A percentile compares a stretch with the other conserved stretches of the same genome.
phyloP scores from a whole-genome alignment of 2,797 vertebrate genomes.

The Cyprinella venusta region DNA sequence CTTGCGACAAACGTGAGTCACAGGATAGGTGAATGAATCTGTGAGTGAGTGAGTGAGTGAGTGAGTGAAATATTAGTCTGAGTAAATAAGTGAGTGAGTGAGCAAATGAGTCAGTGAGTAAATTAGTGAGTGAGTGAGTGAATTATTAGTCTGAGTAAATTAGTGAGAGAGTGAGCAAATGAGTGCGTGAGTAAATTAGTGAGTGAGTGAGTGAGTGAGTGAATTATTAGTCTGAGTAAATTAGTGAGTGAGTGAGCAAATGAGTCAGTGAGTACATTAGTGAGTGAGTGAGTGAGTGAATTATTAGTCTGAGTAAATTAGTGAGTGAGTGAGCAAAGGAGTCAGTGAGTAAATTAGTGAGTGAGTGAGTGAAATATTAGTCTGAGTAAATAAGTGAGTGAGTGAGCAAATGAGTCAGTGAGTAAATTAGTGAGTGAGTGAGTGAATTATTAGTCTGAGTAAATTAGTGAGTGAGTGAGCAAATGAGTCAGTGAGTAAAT shows the following conservation, averaged over 20 bases:
- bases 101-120: no score
- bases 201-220: not conserved
- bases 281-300: not conserved
- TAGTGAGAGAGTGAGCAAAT: no score
- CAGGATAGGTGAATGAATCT: not conserved
- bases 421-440: not conserved
- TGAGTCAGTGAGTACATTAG: no score
- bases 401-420: no score
- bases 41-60: not conserved
- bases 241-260: not conserved
- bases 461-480: not conserved
- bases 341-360: not conserved
- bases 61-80: no score
- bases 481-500: no score
- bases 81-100: no score
- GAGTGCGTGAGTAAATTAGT: not conserved
- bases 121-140: not conserved
- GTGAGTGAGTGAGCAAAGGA: not conserved
- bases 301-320: not conserved
- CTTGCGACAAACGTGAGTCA: not conserved
- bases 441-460: not conserved
- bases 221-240: not conserved
- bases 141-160: no score
- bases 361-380: not conserved
- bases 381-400: no score